These are phyloP conservation scores for Heliconius sara DNA, from an alignment of 2,888 invertebrate genomes.

Conservation along the genomic window DNA sequence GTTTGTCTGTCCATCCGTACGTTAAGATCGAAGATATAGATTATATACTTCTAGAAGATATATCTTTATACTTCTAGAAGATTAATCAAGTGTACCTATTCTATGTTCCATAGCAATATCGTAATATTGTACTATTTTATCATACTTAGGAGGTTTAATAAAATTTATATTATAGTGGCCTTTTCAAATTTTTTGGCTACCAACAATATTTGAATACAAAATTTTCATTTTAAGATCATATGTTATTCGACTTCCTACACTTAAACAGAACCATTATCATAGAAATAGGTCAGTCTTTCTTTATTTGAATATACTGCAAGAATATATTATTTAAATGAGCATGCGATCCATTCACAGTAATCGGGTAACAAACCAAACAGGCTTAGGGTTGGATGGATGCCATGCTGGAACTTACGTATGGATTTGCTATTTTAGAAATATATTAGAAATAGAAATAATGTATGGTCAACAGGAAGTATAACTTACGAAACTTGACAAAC, in stretches of 20 bases:
- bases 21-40: too few species aligned
- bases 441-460: too few species aligned
- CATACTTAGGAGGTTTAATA: background rate
- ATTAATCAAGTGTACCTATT: too few species aligned
- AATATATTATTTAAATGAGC: slow-evolving; percentile 33
- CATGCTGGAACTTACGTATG: slow-evolving; percentile 24
- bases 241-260: background rate
- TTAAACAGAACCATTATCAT: slow-evolving; percentile 6
- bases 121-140: too few species aligned
- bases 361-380: slow-evolving; percentile 31
- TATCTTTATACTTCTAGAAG: too few species aligned
- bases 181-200: background rate
- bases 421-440: slow-evolving; percentile 33
- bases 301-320: slow-evolving; percentile 24
- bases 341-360: slow-evolving; percentile 18
- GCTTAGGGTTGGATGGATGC: slow-evolving; percentile 35
- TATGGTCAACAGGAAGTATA: too few species aligned
- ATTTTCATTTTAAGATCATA: background rate
- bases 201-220: background rate
- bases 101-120: too few species aligned
- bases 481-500: too few species aligned
- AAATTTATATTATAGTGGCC: background rate
- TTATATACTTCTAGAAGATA: too few species aligned
- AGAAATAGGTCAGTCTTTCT: slow-evolving; percentile 33
- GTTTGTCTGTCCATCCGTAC: too few species aligned